Evolutionary conservation across 2,113 vertebrate species (phyloP), one percentile per base, ranked within the genome.

Genomic region (Hiodon alosoides): DNA sequence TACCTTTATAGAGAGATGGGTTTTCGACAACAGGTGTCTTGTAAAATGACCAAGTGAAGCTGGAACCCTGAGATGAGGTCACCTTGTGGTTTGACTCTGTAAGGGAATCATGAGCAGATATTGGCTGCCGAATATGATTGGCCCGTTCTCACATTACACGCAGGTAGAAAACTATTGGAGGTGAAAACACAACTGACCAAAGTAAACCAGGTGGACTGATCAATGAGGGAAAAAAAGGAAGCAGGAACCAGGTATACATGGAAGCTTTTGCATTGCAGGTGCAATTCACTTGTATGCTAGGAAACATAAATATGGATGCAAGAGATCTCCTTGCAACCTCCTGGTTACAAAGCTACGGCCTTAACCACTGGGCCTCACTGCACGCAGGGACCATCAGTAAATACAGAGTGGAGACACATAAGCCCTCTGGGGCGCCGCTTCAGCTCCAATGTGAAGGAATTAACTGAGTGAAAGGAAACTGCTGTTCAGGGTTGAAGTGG

Each of bases 391-490:
- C 67, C 48, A 64, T 57, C 51, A 54, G 72, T 53, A 76, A 67
- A 51, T 11, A 60, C 59, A 69, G 66, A 73, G 60, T 71, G 67
- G 46, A 59, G 74, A 76, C 69, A 78, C 57, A 80, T 76, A 70
- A 78, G 67, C 51, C 74, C 75, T 77, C 73, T 79, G 71, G 76
- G 75, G 77, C 58, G 52, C 46, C 59, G 72, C 72, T 67, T 54
- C 76, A 55, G 68, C 78, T 77, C 61, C 78, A 79, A 76, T 80
- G 82, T 74, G 78, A 76, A 79, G 80, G 82, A 87, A 87, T 85
- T 86, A 88, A 90, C 81, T 83, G 88, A 87, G 86, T 86, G 84
- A 85, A 81, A 87, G 86, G 86, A 81, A 82, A 80, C 77, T 77
- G 52, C 79, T 57, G 81, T 82, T 83, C 76, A 85, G 89, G 77